A percentile compares a stretch with the other conserved stretches of the same genome.
Evolutionary conservation across 2,797 vertebrate species (phyloP).

Genomic region (Lacerta agilis): DNA sequence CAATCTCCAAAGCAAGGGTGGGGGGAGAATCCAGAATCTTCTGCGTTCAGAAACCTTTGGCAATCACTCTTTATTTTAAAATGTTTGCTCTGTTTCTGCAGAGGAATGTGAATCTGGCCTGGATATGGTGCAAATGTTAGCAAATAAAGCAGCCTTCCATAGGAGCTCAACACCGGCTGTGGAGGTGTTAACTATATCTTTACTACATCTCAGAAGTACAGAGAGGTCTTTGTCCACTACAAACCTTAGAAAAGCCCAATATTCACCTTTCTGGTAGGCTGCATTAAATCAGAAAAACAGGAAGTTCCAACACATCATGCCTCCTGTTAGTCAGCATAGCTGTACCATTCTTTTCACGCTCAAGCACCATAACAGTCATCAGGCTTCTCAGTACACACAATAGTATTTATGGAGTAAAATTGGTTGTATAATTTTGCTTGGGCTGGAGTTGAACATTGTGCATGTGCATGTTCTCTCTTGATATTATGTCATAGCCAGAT

Average conservation of each 20-base stretch:
- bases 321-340: not conserved
- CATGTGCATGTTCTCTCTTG: not conserved
- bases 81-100: slow-evolving; percentile 21
- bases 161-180: not conserved
- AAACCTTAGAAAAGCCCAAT: not conserved
- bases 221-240: not conserved
- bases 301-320: not conserved
- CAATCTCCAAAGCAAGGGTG: slow-evolving; percentile 22
- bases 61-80: slow-evolving; percentile 4
- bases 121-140: not conserved
- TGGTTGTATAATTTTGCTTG: not conserved
- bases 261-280: not conserved
- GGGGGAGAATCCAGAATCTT: slow-evolving; percentile 52
- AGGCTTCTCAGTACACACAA: not conserved
- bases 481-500: not conserved
- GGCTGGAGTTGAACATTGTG: not conserved
- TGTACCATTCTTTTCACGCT: not conserved
- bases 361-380: not conserved
- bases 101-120: slow-evolving; percentile 22
- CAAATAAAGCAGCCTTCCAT: slow-evolving; percentile 1
- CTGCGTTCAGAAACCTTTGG: slow-evolving; percentile 2
- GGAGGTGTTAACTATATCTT: slow-evolving; percentile 14
- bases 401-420: not conserved
- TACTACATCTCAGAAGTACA: not conserved
- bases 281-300: not conserved